Conservation (phyloP, 2,113 vertebrate species). For the Lanius ludovicianus region DNA sequence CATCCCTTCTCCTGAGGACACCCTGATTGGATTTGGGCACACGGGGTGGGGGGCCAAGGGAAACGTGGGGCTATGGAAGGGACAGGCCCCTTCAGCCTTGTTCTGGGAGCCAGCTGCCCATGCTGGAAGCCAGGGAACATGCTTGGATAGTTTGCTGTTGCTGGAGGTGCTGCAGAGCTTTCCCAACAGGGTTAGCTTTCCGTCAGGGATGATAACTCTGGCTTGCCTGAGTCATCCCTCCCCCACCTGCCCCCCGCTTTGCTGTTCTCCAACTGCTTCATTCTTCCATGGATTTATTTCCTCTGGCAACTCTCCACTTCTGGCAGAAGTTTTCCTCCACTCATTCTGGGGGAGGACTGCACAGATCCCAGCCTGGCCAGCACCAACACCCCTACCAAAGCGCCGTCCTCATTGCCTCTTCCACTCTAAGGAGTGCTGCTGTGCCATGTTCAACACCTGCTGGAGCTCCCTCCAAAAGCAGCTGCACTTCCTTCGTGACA, state of each 20-base stretch:
- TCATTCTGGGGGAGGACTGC: neutral
- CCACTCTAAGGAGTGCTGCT: neutral
- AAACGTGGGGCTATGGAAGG: neutral
- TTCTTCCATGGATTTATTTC: neutral
- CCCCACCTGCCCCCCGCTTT: neutral
- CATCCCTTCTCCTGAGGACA: neutral
- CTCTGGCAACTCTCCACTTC: neutral
- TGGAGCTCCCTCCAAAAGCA: neutral
- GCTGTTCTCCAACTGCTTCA: neutral
- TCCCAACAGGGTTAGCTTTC: neutral
- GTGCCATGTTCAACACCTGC: neutral
- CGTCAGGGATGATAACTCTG: neutral
- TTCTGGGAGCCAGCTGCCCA: neutral
- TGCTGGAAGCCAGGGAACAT: neutral
- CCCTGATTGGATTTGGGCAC: neutral
- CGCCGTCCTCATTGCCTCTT: neutral
- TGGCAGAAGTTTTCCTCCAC: neutral
- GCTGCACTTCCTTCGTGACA: neutral
- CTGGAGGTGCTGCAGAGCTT: neutral
- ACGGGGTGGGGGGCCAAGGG: neutral
- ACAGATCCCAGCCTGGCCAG: neutral
- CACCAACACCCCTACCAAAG: neutral
- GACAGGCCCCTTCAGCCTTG: neutral
- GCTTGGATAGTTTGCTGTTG: fast-evolving
- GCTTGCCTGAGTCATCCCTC: neutral